These are phyloP conservation scores for Tonatia bakeri DNA, from an alignment of 2,113 vertebrate species.

Conservation along the genomic window DNA sequence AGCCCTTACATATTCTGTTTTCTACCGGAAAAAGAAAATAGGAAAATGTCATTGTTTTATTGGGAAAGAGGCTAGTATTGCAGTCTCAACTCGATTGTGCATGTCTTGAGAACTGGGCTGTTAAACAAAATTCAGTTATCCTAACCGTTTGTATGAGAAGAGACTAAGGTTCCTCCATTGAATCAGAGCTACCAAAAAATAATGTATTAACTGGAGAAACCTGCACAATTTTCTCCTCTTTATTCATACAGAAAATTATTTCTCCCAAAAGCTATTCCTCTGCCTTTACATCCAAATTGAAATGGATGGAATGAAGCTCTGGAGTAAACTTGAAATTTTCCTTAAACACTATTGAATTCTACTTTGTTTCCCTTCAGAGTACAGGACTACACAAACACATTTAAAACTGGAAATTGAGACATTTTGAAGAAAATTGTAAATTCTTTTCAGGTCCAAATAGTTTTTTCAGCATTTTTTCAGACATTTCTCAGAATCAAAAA, in stretches of 20 bases:
- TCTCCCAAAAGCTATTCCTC: background rate
- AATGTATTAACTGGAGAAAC: background rate
- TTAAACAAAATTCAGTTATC: background rate
- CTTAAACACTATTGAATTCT: background rate
- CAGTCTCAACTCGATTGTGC: background rate
- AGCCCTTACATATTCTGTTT: background rate
- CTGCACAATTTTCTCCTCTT: background rate
- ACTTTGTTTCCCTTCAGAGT: background rate
- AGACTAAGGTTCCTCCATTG: background rate
- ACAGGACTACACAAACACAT: background rate
- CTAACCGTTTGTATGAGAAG: background rate
- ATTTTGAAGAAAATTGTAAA: background rate
- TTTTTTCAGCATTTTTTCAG: background rate
- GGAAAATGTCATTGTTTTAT: background rate
- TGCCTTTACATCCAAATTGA: background rate
- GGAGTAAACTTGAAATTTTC: background rate
- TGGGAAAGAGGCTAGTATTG: background rate
- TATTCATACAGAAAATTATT: background rate
- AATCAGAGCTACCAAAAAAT: background rate
- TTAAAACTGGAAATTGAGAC: background rate
- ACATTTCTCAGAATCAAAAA: background rate
- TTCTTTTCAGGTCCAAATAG: background rate
- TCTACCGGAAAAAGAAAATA: background rate
- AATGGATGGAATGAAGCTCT: background rate
- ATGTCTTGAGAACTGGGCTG: background rate